phyloP scores from a whole-genome alignment of 2,113 vertebrate species.

The Rutilus rutilus region DNA sequence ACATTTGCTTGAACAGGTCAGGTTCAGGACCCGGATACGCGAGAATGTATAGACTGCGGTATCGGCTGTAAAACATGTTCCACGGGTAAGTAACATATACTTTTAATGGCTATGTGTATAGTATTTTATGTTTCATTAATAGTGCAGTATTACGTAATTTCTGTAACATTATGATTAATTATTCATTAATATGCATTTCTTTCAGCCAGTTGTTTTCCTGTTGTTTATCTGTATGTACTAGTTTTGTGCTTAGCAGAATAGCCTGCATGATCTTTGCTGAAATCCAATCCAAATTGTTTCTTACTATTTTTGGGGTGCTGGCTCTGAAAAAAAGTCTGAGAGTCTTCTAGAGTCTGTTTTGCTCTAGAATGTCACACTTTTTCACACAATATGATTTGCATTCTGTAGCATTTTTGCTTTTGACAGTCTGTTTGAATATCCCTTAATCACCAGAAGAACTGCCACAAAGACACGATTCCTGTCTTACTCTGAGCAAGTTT shows the following conservation, averaged over 20 bases:
- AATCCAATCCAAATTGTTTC: too few relatives aligned
- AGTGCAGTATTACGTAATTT: neutral
- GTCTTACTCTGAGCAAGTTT: neutral
- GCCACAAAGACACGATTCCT: neutral
- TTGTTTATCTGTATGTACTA: neutral
- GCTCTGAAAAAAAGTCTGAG: too few relatives aligned
- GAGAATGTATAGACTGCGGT: constrained; percentile 79
- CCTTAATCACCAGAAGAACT: neutral
- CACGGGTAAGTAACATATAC: constrained; percentile 67
- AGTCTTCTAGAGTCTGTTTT: too few relatives aligned
- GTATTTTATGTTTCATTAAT: neutral
- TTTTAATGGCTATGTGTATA: neutral
- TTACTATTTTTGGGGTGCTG: too few relatives aligned
- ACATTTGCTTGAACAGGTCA: constrained; percentile 68
- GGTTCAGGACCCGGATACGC: constrained; percentile 78
- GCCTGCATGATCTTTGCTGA: too few relatives aligned
- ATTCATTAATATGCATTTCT: neutral
- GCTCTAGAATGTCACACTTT: too few relatives aligned
- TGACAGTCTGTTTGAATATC: neutral
- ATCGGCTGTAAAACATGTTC: constrained; percentile 77
- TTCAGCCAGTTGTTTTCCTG: neutral
- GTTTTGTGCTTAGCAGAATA: neutral
- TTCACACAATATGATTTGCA: too few relatives aligned
- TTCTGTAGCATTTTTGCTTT: neutral
- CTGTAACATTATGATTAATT: neutral